A percentile compares a stretch with the other conserved stretches of the same genome.
These are phyloP conservation scores for Thaumatotibia leucotreta DNA, from an alignment of 1,140 invertebrate genomes.

Conservation along the genomic window DNA sequence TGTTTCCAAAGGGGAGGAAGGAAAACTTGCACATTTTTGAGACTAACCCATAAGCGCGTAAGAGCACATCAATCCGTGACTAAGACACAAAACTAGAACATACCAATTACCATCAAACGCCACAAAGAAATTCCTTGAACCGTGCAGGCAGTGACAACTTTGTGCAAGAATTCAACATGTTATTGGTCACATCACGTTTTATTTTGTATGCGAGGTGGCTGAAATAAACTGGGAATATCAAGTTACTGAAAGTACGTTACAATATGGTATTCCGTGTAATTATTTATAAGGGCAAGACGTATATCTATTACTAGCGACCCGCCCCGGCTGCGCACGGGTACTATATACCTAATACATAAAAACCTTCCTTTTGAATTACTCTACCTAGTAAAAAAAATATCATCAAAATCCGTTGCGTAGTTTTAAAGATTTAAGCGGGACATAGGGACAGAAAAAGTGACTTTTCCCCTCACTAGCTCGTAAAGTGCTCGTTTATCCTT, in stretches of 20 bases:
- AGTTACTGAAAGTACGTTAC: not conserved
- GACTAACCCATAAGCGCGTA: not conserved
- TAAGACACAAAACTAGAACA: not conserved
- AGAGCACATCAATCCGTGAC: not conserved
- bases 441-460: no score
- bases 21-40: not conserved
- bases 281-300: not conserved
- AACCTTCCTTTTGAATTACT: no score
- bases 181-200: slow-evolving; percentile 12
- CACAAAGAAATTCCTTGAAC: slow-evolving; percentile 2
- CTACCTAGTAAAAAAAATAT: no score
- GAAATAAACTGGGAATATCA: not conserved
- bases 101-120: not conserved
- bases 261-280: not conserved
- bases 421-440: no score
- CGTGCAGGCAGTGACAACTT: not conserved
- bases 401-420: no score
- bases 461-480: no score
- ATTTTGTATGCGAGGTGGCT: not conserved
- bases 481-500: no score
- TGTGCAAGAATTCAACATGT: not conserved
- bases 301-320: no score
- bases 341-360: no score
- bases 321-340: no score
- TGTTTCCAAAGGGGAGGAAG: not conserved